Percentiles rank a stretch among this genome's conserved stretches.
Evolutionary conservation across 2,797 vertebrate genomes (phyloP).

Genomic region (Syndactyla subalaris): DNA sequence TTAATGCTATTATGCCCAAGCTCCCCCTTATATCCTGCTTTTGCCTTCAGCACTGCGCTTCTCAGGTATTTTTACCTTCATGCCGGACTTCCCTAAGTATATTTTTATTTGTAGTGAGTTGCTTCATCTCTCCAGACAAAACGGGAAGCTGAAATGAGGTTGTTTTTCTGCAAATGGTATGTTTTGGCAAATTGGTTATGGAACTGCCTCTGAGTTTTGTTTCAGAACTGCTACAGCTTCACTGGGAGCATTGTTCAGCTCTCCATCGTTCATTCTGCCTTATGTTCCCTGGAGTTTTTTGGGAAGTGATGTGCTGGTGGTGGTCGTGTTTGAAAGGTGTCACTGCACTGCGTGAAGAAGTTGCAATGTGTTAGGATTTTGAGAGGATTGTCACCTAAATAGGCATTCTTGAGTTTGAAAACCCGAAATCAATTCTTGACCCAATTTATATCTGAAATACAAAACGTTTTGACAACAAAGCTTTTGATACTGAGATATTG

Average conservation of each 20-base stretch:
- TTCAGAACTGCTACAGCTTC: not conserved
- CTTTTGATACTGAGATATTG: not conserved
- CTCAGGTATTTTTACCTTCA: not conserved
- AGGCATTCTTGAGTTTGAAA: not conserved
- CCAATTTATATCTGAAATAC: not conserved
- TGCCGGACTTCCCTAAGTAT: not conserved
- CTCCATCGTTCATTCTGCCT: rapidly evolving
- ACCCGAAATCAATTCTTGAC: not conserved
- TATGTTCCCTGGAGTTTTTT: not conserved
- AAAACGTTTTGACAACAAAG: not conserved
- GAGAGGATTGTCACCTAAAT: not conserved
- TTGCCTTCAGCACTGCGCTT: not conserved
- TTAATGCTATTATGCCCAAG: not conserved
- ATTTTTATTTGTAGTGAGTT: not conserved
- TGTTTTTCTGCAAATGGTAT: not conserved
- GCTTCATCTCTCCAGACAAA: not conserved
- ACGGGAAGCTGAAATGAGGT: not conserved
- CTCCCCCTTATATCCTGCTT: not conserved
- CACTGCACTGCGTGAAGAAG: rapidly evolving
- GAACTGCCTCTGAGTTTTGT: not conserved
- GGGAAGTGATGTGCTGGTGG: not conserved
- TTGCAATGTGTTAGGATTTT: not conserved
- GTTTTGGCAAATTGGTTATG: not conserved
- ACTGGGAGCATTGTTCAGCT: not conserved
- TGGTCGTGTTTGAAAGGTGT: not conserved